These are phyloP conservation scores for Neodiprion virginianus DNA, from an alignment of 1,140 invertebrate genomes.

Conservation along the genomic window DNA sequence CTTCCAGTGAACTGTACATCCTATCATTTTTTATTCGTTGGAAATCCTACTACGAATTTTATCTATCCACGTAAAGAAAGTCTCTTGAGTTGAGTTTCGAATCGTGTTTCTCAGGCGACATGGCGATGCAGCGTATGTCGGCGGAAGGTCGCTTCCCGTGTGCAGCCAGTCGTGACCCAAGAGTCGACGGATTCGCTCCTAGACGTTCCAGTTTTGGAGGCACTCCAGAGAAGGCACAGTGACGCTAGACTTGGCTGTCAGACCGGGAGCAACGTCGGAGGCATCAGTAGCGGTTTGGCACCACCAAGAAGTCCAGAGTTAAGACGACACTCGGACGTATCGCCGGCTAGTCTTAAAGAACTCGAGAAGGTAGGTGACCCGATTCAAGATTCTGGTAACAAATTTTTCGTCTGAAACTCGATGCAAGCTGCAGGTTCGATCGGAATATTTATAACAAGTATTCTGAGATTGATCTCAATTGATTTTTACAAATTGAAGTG, in stretches of 20 bases:
- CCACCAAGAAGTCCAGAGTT: conserved; percentile 81
- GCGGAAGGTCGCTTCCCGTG: conserved; percentile 77
- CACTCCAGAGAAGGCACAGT: conserved; percentile 77
- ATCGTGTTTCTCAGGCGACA: conserved; percentile 62
- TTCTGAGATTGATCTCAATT: conserved; percentile 23
- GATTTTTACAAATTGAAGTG: too few relatives aligned
- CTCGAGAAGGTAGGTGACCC: conserved; percentile 76
- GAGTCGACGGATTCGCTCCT: conserved; percentile 81
- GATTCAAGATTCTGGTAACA: not conserved
- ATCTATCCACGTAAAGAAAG: too few relatives aligned
- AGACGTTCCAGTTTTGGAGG: conserved; percentile 78
- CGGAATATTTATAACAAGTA: conserved; percentile 7
- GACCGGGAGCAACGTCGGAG: conserved; percentile 53
- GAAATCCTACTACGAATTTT: too few relatives aligned
- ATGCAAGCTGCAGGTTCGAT: not conserved
- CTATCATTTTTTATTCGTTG: too few relatives aligned
- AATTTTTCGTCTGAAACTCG: not conserved
- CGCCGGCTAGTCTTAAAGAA: conserved; percentile 82
- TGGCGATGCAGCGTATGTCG: conserved; percentile 84
- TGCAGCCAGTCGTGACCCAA: conserved; percentile 70
- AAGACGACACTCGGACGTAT: conserved; percentile 81
- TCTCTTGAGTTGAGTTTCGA: too few relatives aligned
- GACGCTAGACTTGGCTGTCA: conserved; percentile 74
- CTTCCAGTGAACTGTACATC: too few relatives aligned
- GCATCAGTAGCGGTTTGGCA: conserved; percentile 66